A percentile compares a stretch with the other conserved stretches of the same genome.
Evolutionary conservation across 2,113 vertebrate genomes (phyloP).

Genomic region (Xiphorhynchus elegans): DNA sequence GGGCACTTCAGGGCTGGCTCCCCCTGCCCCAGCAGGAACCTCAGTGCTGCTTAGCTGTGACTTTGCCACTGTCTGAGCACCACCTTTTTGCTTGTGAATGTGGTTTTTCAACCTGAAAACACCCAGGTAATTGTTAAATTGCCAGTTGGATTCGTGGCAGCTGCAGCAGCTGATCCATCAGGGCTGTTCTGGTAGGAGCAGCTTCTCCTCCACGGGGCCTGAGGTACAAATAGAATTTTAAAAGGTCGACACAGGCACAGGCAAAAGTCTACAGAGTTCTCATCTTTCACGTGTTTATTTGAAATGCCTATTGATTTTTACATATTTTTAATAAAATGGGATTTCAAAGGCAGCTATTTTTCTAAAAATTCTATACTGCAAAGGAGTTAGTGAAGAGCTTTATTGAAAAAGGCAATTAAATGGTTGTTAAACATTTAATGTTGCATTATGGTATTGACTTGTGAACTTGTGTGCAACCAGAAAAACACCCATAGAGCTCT

Average conservation of each 20-base stretch:
- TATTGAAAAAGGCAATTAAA: background rate
- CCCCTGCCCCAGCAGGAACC: background rate
- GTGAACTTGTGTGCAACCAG: background rate
- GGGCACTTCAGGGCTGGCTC: background rate
- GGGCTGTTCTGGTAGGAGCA: background rate
- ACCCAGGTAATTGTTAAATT: background rate
- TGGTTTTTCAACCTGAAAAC: background rate
- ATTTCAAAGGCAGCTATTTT: background rate
- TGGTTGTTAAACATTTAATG: background rate
- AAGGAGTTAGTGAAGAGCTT: background rate
- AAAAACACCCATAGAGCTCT: background rate
- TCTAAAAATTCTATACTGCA: background rate
- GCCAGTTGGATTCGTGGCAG: background rate
- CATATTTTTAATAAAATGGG: background rate
- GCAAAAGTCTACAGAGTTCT: background rate
- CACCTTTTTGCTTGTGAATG: background rate
- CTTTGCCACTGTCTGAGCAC: background rate
- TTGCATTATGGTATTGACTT: background rate
- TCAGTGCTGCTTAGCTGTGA: background rate
- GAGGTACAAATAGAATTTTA: background rate
- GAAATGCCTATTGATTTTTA: constrained; percentile 24
- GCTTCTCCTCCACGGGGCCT: background rate
- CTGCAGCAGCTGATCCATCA: background rate
- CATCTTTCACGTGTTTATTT: background rate
- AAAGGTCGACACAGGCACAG: background rate